A percentile compares a stretch with the other conserved stretches of the same genome.
These are phyloP conservation scores for Dendrolimus pini DNA, from an alignment of 2,888 invertebrate genomes.

Conservation along the genomic window DNA sequence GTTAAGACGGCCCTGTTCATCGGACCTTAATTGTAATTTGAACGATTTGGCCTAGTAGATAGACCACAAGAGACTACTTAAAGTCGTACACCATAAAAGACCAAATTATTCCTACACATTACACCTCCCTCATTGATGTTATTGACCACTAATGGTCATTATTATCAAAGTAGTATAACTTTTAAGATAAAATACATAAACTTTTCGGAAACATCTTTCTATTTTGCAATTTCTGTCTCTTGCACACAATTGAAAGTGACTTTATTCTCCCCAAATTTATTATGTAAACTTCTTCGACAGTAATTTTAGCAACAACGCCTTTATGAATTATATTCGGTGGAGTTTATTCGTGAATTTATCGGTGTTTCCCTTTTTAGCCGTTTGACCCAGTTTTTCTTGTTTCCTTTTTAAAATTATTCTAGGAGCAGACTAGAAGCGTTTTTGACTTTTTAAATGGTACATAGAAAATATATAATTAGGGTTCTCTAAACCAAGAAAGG, in stretches of 20 bases:
- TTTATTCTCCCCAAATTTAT: conserved; percentile 24
- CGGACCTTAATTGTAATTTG: too few relatives aligned
- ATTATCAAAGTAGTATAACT: too few relatives aligned
- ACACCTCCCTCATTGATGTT: too few relatives aligned
- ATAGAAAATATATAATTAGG: too few relatives aligned
- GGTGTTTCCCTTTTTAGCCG: conserved; percentile 9
- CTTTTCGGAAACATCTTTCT: conserved; percentile 16
- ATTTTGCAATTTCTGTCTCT: conserved; percentile 31
- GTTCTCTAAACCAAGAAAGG: too few relatives aligned
- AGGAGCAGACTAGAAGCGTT: neutral
- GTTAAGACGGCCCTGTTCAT: too few relatives aligned
- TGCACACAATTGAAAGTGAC: conserved; percentile 46
- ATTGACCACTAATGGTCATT: too few relatives aligned
- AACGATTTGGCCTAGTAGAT: too few relatives aligned
- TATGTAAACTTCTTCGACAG: conserved; percentile 27
- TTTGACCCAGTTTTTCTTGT: conserved; percentile 10
- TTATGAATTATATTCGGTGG: neutral
- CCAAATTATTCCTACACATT: too few relatives aligned
- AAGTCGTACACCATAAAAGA: too few relatives aligned
- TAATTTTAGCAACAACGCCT: conserved; percentile 16
- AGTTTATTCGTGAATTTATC: neutral
- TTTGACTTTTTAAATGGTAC: neutral
- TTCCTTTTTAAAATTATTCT: neutral
- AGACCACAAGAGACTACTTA: too few relatives aligned
- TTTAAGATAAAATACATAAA: too few relatives aligned